Evolutionary conservation across 1,140 invertebrate genomes (phyloP).

Genomic region (Globodera rostochiensis): DNA sequence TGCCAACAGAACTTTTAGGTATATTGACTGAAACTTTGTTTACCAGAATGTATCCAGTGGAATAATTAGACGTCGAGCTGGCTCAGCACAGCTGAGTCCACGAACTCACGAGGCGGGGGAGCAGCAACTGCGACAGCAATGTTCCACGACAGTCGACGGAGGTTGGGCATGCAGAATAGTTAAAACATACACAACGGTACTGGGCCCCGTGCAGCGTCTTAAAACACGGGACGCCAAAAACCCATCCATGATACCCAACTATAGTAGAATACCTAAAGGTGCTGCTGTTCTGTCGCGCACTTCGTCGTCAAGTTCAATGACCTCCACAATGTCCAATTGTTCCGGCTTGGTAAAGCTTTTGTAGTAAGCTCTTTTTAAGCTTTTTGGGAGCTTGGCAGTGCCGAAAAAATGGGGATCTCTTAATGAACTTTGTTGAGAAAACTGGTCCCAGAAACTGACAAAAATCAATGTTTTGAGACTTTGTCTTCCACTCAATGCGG

Average conservation of each 20-base stretch:
- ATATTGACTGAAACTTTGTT: neutral
- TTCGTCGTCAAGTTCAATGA: constrained; percentile 47
- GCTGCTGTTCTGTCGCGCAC: constrained; percentile 37
- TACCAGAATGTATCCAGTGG: neutral
- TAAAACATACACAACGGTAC: too few relatives aligned
- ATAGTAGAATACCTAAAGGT: too few relatives aligned
- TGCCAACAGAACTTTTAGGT: constrained; percentile 17
- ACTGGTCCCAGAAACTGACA: neutral
- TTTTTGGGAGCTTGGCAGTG: neutral
- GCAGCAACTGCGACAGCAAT: neutral
- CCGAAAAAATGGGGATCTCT: neutral
- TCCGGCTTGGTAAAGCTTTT: constrained; percentile 20
- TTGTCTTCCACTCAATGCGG: constrained; percentile 5
- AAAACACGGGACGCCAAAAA: constrained; percentile 30
- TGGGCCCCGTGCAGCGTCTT: too few relatives aligned
- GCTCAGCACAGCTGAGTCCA: constrained; percentile 12
- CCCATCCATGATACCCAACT: too few relatives aligned
- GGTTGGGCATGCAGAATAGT: neutral
- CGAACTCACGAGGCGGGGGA: neutral
- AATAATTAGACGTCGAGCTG: neutral
- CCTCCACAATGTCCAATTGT: constrained; percentile 41
- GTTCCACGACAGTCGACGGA: neutral
- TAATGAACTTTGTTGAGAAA: neutral
- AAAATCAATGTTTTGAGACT: constrained; percentile 32
- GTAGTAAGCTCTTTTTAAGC: too few relatives aligned